These are phyloP conservation scores for Elanoides forficatus DNA, from an alignment of 2,113 vertebrate genomes.

Conservation along the genomic window DNA sequence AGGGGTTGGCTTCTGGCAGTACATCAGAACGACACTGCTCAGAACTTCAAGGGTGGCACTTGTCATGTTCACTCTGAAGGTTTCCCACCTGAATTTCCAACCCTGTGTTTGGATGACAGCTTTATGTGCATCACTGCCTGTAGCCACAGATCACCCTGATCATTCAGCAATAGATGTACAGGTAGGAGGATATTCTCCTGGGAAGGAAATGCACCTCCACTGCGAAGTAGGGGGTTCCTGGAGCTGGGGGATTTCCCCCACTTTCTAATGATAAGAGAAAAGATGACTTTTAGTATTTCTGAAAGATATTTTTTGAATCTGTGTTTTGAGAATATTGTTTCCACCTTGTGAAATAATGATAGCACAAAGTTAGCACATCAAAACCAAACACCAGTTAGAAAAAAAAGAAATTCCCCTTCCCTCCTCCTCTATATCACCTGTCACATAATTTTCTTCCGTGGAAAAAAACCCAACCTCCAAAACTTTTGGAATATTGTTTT, in stretches of 20 bases:
- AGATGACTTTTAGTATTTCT: not conserved
- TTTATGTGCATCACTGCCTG: not conserved
- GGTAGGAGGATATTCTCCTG: not conserved
- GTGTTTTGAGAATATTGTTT: not conserved
- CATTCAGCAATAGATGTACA: rapidly evolving
- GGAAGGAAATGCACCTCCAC: not conserved
- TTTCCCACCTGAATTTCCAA: not conserved
- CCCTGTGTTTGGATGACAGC: not conserved
- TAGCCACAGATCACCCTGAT: not conserved
- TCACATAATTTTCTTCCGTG: not conserved
- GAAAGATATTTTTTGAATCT: not conserved
- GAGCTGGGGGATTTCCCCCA: not conserved
- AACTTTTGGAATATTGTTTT: not conserved
- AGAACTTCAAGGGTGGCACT: not conserved
- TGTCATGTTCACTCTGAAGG: not conserved
- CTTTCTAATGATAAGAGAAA: not conserved
- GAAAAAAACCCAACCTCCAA: not conserved
- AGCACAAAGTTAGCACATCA: not conserved
- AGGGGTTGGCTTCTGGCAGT: not conserved
- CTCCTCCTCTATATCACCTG: not conserved
- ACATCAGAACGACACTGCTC: not conserved
- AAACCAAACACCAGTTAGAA: not conserved
- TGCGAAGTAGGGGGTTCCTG: not conserved
- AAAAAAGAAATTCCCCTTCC: not conserved
- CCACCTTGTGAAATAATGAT: not conserved